phyloP scores from a whole-genome alignment of 2,888 invertebrate species.

The Germaria angustata region DNA sequence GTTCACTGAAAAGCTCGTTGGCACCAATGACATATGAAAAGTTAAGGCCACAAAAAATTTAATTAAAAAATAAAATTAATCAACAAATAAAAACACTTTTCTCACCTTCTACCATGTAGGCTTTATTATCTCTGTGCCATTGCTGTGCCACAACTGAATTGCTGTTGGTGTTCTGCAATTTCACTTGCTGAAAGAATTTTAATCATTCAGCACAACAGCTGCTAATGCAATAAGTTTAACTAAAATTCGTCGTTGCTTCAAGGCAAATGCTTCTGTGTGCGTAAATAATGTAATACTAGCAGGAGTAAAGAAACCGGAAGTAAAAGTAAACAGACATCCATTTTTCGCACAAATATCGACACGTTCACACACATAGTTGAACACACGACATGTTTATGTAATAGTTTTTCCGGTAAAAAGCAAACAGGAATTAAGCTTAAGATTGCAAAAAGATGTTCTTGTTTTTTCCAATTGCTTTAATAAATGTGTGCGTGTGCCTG shows the following conservation, averaged over 20 bases:
- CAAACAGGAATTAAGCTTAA: background rate
- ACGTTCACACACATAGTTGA: background rate
- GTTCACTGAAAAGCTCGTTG: no score
- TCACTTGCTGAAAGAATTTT: no score
- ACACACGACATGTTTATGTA: background rate
- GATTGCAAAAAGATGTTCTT: background rate
- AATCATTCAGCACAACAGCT: background rate
- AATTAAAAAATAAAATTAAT: no score
- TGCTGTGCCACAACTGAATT: no score
- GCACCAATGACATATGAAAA: no score
- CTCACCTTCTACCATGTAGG: no score
- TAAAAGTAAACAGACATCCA: conserved; percentile 14
- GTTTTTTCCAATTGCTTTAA: background rate
- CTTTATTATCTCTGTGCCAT: no score
- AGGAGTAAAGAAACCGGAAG: conserved; percentile 39
- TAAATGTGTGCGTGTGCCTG: background rate
- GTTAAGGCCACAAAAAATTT: no score
- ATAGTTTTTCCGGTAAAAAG: background rate
- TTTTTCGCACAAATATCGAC: no score
- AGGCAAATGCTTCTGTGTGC: background rate
- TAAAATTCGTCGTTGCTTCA: background rate
- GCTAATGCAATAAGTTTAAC: background rate
- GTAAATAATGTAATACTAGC: background rate
- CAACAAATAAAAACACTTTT: no score
- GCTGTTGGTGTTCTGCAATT: no score